Evolutionary conservation across 2,113 vertebrate species (phyloP).

Genomic region (Mormoops blainvillei): DNA sequence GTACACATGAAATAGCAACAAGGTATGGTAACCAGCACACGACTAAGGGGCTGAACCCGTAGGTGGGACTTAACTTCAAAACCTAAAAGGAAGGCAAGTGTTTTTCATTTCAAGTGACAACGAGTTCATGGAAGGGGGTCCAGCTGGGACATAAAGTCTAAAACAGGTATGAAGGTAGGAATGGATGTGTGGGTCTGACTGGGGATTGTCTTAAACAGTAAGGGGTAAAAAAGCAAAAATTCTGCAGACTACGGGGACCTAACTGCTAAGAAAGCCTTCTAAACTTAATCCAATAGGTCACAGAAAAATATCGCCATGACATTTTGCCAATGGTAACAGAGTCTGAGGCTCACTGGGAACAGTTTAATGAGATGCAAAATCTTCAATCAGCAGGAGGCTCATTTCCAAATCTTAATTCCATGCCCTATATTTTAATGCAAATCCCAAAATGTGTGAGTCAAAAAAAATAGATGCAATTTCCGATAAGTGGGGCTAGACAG

Average conservation of each 20-base stretch:
- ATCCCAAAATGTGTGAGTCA: not conserved
- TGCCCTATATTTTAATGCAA: not conserved
- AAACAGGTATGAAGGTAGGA: not conserved
- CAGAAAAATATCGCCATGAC: not conserved
- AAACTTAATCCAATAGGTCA: not conserved
- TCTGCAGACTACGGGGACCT: not conserved
- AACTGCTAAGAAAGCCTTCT: not conserved
- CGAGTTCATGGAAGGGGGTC: not conserved
- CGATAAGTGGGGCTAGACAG: not conserved
- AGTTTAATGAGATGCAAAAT: not conserved
- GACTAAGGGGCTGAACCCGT: not conserved
- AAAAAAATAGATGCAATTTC: not conserved
- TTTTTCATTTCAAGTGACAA: not conserved
- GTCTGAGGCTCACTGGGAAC: not conserved
- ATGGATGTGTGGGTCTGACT: not conserved
- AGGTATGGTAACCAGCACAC: rapidly evolving
- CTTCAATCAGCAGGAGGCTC: not conserved
- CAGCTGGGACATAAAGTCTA: not conserved
- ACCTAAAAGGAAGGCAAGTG: not conserved
- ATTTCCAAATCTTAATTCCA: not conserved
- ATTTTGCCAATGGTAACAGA: not conserved
- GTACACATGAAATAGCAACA: not conserved
- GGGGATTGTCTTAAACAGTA: not conserved
- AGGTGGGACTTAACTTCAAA: not conserved
- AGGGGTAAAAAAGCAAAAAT: not conserved